phyloP scores from a whole-genome alignment of 1,140 invertebrate species.

The Lucilia sericata region DNA sequence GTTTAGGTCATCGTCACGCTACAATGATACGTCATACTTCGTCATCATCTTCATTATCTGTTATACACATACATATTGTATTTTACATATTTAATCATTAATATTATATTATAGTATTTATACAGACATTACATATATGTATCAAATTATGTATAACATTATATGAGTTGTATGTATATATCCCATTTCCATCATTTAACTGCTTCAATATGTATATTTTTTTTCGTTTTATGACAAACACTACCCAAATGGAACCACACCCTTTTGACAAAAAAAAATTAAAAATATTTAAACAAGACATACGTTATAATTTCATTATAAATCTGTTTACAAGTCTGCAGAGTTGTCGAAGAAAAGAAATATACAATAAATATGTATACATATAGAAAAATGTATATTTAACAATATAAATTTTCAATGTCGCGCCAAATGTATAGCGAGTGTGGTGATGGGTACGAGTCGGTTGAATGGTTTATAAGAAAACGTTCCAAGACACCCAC shows the following conservation, averaged over 20 bases:
- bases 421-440: neutral
- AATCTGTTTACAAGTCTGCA: neutral
- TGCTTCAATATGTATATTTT: neutral
- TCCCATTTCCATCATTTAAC: conserved; percentile 10
- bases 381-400: neutral
- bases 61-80: too few relatives aligned
- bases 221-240: neutral
- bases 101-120: neutral
- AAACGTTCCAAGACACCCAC: neutral
- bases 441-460: neutral
- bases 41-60: neutral
- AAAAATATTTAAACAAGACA: neutral
- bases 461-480: neutral
- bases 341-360: too few relatives aligned
- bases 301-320: neutral
- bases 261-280: neutral
- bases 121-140: neutral
- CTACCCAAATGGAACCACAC: conserved; percentile 25
- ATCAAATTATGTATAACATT: too few relatives aligned
- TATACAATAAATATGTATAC: neutral
- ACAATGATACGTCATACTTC: conserved; percentile 5
- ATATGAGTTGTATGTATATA: neutral
- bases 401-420: neutral
- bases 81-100: neutral
- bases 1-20: neutral